These are phyloP conservation scores for Istiophorus platypterus DNA, from an alignment of 2,113 vertebrate genomes.

Conservation along the genomic window DNA sequence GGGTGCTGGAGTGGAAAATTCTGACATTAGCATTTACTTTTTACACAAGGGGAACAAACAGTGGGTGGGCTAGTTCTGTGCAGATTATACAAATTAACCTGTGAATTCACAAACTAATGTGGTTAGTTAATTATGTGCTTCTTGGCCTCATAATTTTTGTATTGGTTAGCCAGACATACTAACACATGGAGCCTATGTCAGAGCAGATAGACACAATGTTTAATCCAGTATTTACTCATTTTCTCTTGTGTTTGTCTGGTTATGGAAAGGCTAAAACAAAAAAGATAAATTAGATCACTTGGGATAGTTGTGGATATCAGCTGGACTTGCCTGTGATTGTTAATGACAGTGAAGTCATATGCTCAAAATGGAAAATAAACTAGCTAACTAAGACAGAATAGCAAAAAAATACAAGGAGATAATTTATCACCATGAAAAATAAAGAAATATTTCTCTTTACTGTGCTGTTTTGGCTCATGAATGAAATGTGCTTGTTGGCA, in stretches of 20 bases:
- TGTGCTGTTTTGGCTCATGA: slow-evolving; percentile 51
- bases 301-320: background rate
- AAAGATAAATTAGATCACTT: background rate
- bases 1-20: background rate
- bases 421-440: slow-evolving; percentile 26
- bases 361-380: background rate
- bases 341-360: background rate
- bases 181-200: too few species aligned
- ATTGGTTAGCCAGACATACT: background rate
- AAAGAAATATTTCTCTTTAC: slow-evolving; percentile 45
- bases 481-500: slow-evolving; percentile 39
- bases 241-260: background rate
- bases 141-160: background rate
- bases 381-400: slow-evolving; percentile 29
- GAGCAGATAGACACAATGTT: background rate
- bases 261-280: background rate
- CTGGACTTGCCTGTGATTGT: background rate
- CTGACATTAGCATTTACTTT: too few species aligned
- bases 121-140: background rate
- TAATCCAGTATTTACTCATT: background rate
- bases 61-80: too few species aligned
- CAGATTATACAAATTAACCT: too few species aligned
- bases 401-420: slow-evolving; percentile 24
- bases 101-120: too few species aligned
- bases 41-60: too few species aligned